Conservation (phyloP, 2,888 invertebrate species). For the Aplocera efformata region DNA sequence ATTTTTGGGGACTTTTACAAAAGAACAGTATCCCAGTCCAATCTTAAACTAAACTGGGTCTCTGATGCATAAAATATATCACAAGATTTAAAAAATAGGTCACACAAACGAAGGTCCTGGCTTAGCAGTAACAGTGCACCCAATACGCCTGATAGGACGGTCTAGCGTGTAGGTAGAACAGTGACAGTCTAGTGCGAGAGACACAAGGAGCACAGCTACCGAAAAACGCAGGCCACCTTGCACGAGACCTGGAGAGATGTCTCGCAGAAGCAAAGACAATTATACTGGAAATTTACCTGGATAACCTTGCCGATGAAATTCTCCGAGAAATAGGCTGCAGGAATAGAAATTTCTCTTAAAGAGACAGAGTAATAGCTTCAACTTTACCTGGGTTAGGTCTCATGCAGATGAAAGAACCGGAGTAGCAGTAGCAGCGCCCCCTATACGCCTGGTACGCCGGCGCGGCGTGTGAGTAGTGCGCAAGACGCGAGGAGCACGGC, state of each 20-base stretch:
- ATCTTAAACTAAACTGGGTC: too few species aligned
- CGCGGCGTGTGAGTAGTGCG: constrained; percentile 94
- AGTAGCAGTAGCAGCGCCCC: constrained; percentile 94
- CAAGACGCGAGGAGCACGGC: constrained; percentile 92
- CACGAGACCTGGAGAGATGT: constrained; percentile 88
- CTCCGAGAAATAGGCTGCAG: too few species aligned
- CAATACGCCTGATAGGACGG: constrained; percentile 94
- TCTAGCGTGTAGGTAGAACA: constrained; percentile 94
- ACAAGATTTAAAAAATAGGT: too few species aligned
- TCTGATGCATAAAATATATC: too few species aligned
- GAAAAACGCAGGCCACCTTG: constrained; percentile 93
- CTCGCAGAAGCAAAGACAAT: constrained; percentile 93
- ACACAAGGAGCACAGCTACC: constrained; percentile 92
- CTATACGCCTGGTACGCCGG: constrained; percentile 94
- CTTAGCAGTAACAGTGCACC: constrained; percentile 94
- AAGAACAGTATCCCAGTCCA: too few species aligned
- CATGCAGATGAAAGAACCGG: constrained; percentile 95
- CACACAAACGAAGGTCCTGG: constrained; percentile 96
- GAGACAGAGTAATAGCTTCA: too few species aligned
- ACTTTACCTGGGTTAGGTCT: constrained; percentile 84
- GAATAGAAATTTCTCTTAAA: too few species aligned
- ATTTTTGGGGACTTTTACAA: too few species aligned
- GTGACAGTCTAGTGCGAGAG: constrained; percentile 94
- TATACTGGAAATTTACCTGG: too few species aligned
- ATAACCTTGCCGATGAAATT: too few species aligned